Evolutionary conservation across 2,888 invertebrate genomes (phyloP).

Genomic region (Nephrotoma flavescens): DNA sequence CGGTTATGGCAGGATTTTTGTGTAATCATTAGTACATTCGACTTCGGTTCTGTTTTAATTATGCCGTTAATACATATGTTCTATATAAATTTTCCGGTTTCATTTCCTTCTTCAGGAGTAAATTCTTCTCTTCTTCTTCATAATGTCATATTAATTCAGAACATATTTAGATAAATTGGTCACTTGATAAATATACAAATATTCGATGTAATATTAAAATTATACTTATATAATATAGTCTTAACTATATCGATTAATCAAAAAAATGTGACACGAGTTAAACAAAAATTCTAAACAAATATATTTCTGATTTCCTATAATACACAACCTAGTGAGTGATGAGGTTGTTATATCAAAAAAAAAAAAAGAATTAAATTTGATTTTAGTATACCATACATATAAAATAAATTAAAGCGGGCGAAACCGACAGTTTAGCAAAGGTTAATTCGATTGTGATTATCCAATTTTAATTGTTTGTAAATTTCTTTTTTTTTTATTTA

Average conservation of each 20-base stretch:
- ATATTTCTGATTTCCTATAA: neutral
- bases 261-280: neutral
- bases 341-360: neutral
- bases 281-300: neutral
- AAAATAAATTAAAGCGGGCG: neutral
- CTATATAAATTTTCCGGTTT: too few relatives aligned
- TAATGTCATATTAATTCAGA: too few relatives aligned
- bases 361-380: too few relatives aligned
- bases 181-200: too few relatives aligned
- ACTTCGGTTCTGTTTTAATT: too few relatives aligned
- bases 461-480: neutral
- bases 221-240: neutral
- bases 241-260: neutral
- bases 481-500: neutral
- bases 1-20: too few relatives aligned
- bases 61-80: too few relatives aligned
- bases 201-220: too few relatives aligned
- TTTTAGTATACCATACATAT: neutral
- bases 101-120: too few relatives aligned
- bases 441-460: neutral
- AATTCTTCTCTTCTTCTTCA: too few relatives aligned
- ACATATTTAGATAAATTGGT: too few relatives aligned
- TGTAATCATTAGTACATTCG: too few relatives aligned
- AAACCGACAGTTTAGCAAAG: neutral
- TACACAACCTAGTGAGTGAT: neutral